These are phyloP conservation scores for Choristoneura rosaceana DNA, from an alignment of 2,888 invertebrate genomes.

Conservation along the genomic window DNA sequence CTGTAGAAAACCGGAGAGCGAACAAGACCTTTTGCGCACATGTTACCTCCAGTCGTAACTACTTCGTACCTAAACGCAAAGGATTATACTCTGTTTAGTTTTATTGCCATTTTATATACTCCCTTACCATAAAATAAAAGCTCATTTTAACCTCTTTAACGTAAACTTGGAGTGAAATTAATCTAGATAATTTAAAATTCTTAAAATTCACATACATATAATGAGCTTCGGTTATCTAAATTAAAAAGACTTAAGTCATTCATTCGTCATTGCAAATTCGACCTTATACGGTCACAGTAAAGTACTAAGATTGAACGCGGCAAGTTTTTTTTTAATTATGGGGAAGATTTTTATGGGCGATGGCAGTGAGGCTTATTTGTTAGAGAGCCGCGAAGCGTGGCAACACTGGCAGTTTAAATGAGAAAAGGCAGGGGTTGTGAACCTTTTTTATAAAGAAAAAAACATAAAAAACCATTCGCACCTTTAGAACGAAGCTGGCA, in stretches of 20 bases:
- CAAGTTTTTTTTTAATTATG: constrained; percentile 60
- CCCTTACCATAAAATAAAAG: not conserved
- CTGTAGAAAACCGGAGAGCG: too few species aligned
- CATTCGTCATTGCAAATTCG: not conserved
- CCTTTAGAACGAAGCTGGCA: too few species aligned
- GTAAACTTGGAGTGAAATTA: constrained; percentile 9
- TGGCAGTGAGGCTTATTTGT: constrained; percentile 68
- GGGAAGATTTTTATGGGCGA: constrained; percentile 66
- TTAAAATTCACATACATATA: constrained; percentile 25
- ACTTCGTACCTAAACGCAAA: too few species aligned
- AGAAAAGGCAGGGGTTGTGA: constrained; percentile 53
- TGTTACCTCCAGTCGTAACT: too few species aligned
- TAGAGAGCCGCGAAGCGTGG: constrained; percentile 67
- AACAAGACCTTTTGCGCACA: too few species aligned
- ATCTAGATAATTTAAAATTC: constrained; percentile 29
- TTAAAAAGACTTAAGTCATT: not conserved
- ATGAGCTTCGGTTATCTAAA: not conserved
- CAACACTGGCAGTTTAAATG: constrained; percentile 50
- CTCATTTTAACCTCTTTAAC: not conserved
- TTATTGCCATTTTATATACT: not conserved
- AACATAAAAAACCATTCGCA: not conserved
- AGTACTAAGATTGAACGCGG: constrained; percentile 15
- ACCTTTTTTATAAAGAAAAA: constrained; percentile 40
- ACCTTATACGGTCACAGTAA: not conserved
- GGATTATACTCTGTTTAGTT: too few species aligned